Evolutionary conservation across 2,888 invertebrate genomes (phyloP).

Genomic region (Blomia tropicalis): DNA sequence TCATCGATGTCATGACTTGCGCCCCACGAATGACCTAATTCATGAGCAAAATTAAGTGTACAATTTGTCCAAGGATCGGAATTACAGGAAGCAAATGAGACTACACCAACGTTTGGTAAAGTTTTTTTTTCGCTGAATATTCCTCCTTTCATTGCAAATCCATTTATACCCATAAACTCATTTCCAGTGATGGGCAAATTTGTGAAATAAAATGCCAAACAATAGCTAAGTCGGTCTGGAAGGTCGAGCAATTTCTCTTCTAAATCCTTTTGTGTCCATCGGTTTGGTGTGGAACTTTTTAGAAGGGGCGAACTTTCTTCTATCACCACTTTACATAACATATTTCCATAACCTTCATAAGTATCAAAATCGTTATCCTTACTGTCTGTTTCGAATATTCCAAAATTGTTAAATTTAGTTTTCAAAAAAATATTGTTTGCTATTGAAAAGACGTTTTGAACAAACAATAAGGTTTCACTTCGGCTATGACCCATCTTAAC

Average conservation of each 20-base stretch:
- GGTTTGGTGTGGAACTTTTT: background rate
- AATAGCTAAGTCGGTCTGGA: background rate
- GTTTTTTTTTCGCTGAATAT: background rate
- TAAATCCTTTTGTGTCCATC: background rate
- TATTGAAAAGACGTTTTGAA: background rate
- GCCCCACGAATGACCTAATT: constrained; percentile 95
- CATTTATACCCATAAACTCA: background rate
- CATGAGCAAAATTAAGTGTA: constrained; percentile 51
- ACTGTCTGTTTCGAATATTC: background rate
- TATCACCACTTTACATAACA: background rate
- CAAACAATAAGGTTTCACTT: background rate
- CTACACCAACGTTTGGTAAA: background rate
- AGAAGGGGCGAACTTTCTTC: background rate
- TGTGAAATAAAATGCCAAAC: background rate
- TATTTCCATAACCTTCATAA: background rate
- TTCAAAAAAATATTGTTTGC: constrained; percentile 5
- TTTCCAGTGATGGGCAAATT: background rate
- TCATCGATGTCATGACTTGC: constrained; percentile 74
- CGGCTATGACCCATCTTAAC: background rate
- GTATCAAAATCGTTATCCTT: background rate
- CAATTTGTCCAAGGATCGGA: background rate
- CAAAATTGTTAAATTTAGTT: background rate
- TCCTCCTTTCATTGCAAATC: background rate
- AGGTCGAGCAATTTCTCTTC: background rate
- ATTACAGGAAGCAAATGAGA: background rate